Conservation (phyloP, 2,113 vertebrate genomes). For the Muntiacus muntjak region DNA sequence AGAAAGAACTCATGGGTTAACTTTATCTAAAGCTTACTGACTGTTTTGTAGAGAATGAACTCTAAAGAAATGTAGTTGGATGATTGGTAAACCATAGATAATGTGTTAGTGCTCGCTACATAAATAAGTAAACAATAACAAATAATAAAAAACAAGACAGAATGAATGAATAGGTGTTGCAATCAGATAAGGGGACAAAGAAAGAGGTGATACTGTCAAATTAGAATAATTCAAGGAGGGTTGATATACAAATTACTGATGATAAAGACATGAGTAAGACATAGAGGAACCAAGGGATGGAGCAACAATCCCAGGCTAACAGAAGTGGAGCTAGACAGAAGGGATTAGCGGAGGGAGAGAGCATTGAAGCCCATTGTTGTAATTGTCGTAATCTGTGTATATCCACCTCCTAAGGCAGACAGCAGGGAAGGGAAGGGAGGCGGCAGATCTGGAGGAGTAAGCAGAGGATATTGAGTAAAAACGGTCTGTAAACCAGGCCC, state of each 20-base stretch:
- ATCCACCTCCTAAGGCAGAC: not conserved
- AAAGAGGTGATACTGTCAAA: not conserved
- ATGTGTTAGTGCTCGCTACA: not conserved
- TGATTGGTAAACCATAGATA: not conserved
- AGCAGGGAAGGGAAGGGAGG: not conserved
- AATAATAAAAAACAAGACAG: not conserved
- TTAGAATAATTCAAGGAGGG: not conserved
- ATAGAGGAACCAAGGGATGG: not conserved
- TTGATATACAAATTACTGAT: not conserved
- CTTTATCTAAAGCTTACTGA: not conserved
- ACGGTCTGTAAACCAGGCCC: not conserved
- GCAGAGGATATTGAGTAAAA: not conserved
- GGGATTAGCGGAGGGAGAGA: not conserved
- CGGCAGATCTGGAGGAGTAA: not conserved
- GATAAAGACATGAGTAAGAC: not conserved
- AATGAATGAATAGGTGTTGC: not conserved
- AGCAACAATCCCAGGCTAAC: not conserved
- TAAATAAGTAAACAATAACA: not conserved
- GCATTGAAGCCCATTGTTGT: rapidly evolving
- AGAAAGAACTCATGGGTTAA: not conserved
- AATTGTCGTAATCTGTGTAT: not conserved
- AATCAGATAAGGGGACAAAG: not conserved
- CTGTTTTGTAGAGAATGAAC: not conserved
- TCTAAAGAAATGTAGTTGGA: not conserved
- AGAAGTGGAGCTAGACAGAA: not conserved